Conservation (phyloP, 2,113 vertebrate genomes). For the Pachypanchax playfairii region DNA sequence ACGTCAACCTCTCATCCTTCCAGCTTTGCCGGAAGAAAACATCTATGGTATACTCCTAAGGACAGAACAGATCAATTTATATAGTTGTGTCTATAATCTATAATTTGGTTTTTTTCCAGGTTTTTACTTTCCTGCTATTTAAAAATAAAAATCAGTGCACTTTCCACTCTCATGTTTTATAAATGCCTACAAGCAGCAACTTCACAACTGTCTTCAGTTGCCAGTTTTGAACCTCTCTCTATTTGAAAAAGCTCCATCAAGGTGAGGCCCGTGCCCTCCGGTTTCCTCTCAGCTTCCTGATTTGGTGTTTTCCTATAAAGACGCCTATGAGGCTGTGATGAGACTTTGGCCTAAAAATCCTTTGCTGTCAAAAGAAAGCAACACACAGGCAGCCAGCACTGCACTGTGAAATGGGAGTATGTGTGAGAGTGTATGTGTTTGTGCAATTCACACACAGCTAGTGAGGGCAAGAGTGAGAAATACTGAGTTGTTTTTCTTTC, state of each 20-base stretch:
- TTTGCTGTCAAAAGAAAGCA: slow-evolving; percentile 47
- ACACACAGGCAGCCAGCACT: slow-evolving; percentile 40
- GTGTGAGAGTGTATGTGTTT: slow-evolving; percentile 12
- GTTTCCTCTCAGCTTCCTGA: slow-evolving; percentile 16
- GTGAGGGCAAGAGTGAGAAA: slow-evolving; percentile 17
- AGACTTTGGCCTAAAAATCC: slow-evolving; percentile 56
- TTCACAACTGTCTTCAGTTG: slow-evolving; percentile 34
- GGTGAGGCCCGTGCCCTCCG: slow-evolving; percentile 6
- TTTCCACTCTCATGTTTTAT: neutral
- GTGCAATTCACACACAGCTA: slow-evolving; percentile 29
- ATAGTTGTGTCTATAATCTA: neutral
- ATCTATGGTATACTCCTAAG: slow-evolving; percentile 97
- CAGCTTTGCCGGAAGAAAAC: slow-evolving; percentile 98
- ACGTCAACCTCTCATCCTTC: slow-evolving; percentile 96
- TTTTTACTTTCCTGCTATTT: neutral
- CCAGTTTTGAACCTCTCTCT: slow-evolving; percentile 23
- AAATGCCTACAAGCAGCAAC: slow-evolving; percentile 6
- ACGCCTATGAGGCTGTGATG: slow-evolving; percentile 30
- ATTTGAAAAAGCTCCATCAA: slow-evolving; percentile 40
- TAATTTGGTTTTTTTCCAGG: neutral
- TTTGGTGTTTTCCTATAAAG: slow-evolving; percentile 21
- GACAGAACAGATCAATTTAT: slow-evolving; percentile 13
- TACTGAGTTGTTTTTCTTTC: slow-evolving; percentile 16
- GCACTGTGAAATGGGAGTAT: slow-evolving; percentile 37
- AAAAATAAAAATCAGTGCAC: neutral